phyloP scores from a whole-genome alignment of 2,113 vertebrate species.

The Lepisosteus oculatus region DNA sequence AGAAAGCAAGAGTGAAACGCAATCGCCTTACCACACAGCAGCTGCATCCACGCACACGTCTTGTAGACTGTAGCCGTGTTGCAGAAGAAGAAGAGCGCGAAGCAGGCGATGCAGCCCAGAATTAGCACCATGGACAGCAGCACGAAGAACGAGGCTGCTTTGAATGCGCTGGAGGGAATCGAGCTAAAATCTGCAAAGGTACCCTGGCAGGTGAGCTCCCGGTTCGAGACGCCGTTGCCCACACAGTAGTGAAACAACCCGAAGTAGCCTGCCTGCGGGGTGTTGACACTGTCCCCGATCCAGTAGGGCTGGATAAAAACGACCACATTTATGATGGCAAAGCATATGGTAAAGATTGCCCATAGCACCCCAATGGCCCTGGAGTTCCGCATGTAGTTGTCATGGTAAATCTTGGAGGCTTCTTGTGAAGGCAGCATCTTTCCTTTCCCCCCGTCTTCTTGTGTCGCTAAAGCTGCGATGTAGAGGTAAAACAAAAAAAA shows the following conservation, averaged over 20 bases:
- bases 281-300: slow-evolving; percentile 94
- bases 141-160: slow-evolving; percentile 91
- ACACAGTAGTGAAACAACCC: slow-evolving; percentile 95
- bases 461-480: slow-evolving; percentile 4
- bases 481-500: background rate
- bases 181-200: slow-evolving; percentile 93
- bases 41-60: slow-evolving; percentile 98
- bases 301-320: slow-evolving; percentile 97
- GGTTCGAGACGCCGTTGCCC: slow-evolving; percentile 80
- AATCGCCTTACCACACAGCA: slow-evolving; percentile 80
- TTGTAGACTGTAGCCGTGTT: slow-evolving; percentile 97
- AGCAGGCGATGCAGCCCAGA: slow-evolving; percentile 92
- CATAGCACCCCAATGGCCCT: slow-evolving; percentile 89
- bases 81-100: slow-evolving; percentile 97
- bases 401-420: slow-evolving; percentile 94
- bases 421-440: slow-evolving; percentile 93
- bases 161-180: slow-evolving; percentile 91
- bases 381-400: slow-evolving; percentile 90
- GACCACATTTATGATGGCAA: slow-evolving; percentile 97
- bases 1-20: background rate
- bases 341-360: slow-evolving; percentile 98
- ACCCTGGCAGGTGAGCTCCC: slow-evolving; percentile 87
- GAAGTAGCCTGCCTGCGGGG: slow-evolving; percentile 90
- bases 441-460: slow-evolving; percentile 6
- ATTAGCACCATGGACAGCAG: slow-evolving; percentile 95